Conservation (phyloP, 2,113 vertebrate genomes). For the Pholis gunnellus region DNA sequence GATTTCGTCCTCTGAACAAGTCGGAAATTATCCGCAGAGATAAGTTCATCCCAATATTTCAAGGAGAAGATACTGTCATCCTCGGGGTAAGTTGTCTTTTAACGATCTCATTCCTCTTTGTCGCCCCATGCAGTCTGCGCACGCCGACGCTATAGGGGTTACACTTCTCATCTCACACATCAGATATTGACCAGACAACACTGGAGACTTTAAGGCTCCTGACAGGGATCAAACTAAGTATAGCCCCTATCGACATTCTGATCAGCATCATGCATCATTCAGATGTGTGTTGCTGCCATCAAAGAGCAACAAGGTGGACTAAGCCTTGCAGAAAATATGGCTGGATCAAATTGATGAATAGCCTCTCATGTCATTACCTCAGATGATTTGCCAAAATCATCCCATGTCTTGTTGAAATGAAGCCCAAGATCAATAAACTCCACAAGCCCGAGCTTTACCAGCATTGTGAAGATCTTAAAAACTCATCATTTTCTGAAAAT, state of each 20-base stretch:
- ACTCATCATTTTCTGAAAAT: not conserved
- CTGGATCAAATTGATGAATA: not conserved
- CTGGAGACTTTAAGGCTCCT: constrained; percentile 33
- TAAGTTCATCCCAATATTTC: constrained; percentile 92
- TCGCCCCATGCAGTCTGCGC: constrained; percentile 24
- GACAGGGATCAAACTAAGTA: constrained; percentile 60
- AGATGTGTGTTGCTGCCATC: constrained; percentile 25
- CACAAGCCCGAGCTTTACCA: not conserved
- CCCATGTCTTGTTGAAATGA: constrained; percentile 3
- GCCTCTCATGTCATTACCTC: constrained; percentile 4
- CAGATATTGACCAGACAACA: constrained; percentile 45
- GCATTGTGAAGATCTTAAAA: not conserved
- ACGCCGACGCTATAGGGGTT: constrained; percentile 24
- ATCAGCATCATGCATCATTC: constrained; percentile 46
- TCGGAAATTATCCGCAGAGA: constrained; percentile 90
- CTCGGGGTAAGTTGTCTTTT: constrained; percentile 88
- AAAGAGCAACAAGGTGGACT: constrained; percentile 9
- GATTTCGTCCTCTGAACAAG: constrained; percentile 92
- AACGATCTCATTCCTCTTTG: constrained; percentile 1
- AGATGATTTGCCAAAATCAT: constrained; percentile 15
- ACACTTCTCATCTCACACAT: constrained; percentile 49
- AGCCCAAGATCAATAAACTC: constrained; percentile 19
- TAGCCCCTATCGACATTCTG: constrained; percentile 20
- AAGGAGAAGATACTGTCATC: constrained; percentile 89
- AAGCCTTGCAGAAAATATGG: constrained; percentile 17